These are phyloP conservation scores for Watersipora subatra DNA, from an alignment of 1,140 invertebrate genomes.

Conservation along the genomic window DNA sequence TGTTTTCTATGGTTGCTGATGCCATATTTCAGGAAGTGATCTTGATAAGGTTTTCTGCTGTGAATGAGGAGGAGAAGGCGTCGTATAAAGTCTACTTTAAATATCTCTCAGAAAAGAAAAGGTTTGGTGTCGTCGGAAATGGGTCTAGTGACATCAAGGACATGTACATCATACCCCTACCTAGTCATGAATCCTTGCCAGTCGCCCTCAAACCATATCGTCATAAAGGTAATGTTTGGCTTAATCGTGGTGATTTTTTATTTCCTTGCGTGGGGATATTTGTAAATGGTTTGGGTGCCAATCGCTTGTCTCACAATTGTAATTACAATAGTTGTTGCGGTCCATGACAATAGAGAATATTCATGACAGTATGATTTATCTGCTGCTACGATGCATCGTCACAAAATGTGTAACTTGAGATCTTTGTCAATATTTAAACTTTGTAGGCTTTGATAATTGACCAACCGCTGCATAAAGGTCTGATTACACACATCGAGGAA, in stretches of 20 bases:
- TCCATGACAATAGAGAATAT: too few species aligned
- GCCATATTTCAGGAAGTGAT: slow-evolving; percentile 61
- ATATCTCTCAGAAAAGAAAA: slow-evolving; percentile 67
- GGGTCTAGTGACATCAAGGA: slow-evolving; percentile 70
- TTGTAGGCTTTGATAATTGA: too few species aligned
- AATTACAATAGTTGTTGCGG: too few species aligned
- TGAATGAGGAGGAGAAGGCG: slow-evolving; percentile 65
- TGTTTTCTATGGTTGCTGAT: too few species aligned
- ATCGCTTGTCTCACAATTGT: too few species aligned
- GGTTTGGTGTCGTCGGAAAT: slow-evolving; percentile 52
- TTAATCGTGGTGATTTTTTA: not conserved
- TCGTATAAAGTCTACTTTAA: slow-evolving; percentile 75
- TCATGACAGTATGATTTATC: too few species aligned
- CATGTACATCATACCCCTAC: slow-evolving; percentile 80
- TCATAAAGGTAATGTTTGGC: not conserved
- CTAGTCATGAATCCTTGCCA: slow-evolving; percentile 61
- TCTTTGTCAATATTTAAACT: too few species aligned
- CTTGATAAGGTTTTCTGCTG: slow-evolving; percentile 62
- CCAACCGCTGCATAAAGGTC: too few species aligned
- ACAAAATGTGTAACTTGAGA: too few species aligned
- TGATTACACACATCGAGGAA: too few species aligned
- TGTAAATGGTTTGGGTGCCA: too few species aligned
- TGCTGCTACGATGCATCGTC: too few species aligned
- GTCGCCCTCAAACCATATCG: slow-evolving; percentile 45
- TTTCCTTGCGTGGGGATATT: not conserved